phyloP scores from a whole-genome alignment of 2,113 vertebrate species.

The Climacteris rufus region DNA sequence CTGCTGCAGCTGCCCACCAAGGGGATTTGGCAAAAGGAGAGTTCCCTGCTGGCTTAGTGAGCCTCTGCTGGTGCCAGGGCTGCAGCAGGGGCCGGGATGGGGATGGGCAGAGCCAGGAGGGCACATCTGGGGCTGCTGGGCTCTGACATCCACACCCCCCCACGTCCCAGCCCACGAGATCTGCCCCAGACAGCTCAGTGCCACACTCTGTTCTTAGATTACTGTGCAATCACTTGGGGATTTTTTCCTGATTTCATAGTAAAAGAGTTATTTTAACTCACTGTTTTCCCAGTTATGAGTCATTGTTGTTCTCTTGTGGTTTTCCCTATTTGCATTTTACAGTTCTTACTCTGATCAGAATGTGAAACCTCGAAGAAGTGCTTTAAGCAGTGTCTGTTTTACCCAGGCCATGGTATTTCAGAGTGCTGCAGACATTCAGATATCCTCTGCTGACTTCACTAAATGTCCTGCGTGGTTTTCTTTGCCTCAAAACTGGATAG shows the following conservation, averaged over 20 bases:
- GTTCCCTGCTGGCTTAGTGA: not conserved
- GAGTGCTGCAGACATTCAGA: not conserved
- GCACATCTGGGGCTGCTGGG: fast-evolving
- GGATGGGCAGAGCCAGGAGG: not conserved
- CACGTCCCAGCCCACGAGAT: not conserved
- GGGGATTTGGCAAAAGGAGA: too few relatives aligned
- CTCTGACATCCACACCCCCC: not conserved
- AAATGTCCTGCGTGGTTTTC: not conserved
- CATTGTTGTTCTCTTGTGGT: not conserved
- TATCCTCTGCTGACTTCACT: not conserved
- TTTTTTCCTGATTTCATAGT: not conserved
- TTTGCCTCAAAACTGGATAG: not conserved
- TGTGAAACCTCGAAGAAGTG: not conserved
- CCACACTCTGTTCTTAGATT: not conserved
- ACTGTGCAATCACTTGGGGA: not conserved
- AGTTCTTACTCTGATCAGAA: not conserved
- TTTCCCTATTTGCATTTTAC: not conserved
- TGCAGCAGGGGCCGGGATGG: not conserved
- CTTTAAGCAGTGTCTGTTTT: not conserved
- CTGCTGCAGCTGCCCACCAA: not conserved
- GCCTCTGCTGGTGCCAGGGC: not conserved
- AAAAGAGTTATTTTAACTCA: not conserved
- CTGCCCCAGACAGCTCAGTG: not conserved
- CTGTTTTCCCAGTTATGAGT: not conserved
- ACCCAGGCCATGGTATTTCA: not conserved